These are phyloP conservation scores for Spilosoma lubricipeda DNA, from an alignment of 2,888 invertebrate species.

Conservation along the genomic window DNA sequence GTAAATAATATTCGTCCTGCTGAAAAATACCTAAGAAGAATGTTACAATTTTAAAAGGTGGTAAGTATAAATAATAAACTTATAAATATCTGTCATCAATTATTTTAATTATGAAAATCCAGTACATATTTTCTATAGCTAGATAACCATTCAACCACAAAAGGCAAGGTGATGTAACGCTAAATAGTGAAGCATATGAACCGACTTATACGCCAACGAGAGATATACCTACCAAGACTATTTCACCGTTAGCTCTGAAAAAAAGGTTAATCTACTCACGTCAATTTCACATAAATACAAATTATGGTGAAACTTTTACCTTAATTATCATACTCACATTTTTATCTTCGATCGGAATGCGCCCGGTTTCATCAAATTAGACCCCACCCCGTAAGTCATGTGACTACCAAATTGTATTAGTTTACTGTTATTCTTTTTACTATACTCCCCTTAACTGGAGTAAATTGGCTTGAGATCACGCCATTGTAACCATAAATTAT, in stretches of 20 bases:
- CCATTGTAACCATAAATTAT: conserved; percentile 82
- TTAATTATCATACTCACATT: conserved; percentile 49
- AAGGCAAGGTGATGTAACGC: neutral
- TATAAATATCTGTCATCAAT: neutral
- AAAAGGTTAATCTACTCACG: neutral
- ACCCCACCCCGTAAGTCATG: conserved; percentile 76
- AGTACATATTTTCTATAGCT: neutral
- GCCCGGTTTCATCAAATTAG: conserved; percentile 80
- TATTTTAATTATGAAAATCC: neutral
- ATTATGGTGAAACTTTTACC: conserved; percentile 32
- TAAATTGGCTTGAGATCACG: conserved; percentile 85
- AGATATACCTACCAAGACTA: neutral
- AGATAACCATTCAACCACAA: neutral
- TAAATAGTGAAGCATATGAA: neutral
- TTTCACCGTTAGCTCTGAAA: neutral
- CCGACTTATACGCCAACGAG: neutral
- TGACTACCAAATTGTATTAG: conserved; percentile 83
- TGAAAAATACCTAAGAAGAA: too few relatives aligned
- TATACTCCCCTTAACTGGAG: conserved; percentile 81
- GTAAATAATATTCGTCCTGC: neutral
- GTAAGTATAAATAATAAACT: too few relatives aligned
- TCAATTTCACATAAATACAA: conserved; percentile 12
- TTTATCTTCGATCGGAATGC: conserved; percentile 71
- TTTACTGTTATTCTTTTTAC: conserved; percentile 84
- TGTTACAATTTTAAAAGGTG: too few relatives aligned